A percentile compares a stretch with the other conserved stretches of the same genome.
These are phyloP conservation scores for Trichoplusia ni DNA, from an alignment of 1,140 invertebrate genomes.

Conservation along the genomic window DNA sequence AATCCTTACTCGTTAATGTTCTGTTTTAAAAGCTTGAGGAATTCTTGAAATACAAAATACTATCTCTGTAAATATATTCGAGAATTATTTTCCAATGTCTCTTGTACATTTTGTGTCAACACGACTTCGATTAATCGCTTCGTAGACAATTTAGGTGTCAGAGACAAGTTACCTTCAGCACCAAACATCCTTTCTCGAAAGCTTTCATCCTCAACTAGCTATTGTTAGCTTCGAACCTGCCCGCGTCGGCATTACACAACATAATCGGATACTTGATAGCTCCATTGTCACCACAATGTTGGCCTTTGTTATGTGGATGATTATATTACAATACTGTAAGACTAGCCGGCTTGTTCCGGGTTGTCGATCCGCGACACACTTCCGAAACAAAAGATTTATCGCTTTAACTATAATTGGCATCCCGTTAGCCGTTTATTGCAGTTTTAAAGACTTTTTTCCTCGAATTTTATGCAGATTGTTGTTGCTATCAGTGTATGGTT, in stretches of 20 bases:
- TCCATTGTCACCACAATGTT: conserved; percentile 34
- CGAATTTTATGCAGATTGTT: neutral
- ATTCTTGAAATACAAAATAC: no score
- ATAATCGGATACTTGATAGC: conserved; percentile 22
- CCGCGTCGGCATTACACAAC: conserved; percentile 22
- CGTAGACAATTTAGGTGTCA: neutral
- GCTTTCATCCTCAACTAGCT: conserved; percentile 7
- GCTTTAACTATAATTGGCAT: neutral
- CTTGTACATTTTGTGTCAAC: neutral
- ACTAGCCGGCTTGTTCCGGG: conserved; percentile 20
- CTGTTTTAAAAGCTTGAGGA: neutral
- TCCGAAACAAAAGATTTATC: conserved; percentile 17
- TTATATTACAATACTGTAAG: conserved; percentile 35
- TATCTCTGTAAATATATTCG: no score
- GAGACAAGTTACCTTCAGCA: neutral
- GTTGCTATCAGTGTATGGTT: neutral
- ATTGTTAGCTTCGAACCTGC: conserved; percentile 14
- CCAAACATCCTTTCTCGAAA: conserved; percentile 13
- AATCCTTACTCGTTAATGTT: no score
- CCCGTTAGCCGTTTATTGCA: neutral
- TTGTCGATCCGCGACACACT: conserved; percentile 14
- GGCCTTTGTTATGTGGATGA: conserved; percentile 30
- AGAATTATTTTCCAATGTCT: no score
- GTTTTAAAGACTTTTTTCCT: neutral
- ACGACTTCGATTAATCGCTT: neutral